Conservation (phyloP, 2,797 vertebrate genomes). For the Enteromius viviparus region DNA sequence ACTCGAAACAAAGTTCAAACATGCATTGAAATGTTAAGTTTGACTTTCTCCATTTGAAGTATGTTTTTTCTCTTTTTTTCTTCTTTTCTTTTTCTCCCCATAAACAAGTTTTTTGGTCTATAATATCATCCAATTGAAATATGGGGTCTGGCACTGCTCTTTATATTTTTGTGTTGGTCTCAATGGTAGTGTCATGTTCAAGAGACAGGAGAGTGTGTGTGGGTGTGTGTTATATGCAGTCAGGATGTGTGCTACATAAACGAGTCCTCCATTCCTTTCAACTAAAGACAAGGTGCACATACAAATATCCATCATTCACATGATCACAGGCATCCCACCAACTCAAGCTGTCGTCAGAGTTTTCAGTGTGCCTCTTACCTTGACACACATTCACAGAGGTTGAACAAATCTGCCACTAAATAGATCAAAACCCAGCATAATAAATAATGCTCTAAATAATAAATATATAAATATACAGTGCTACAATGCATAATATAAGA, state of each 20-base stretch:
- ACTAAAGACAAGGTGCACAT: constrained; percentile 66
- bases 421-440: constrained; percentile 12
- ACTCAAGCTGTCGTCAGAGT: constrained; percentile 34
- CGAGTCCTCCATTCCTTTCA: constrained; percentile 64
- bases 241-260: constrained; percentile 56
- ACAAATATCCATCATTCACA: constrained; percentile 65
- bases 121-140: constrained; percentile 13
- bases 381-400: constrained; percentile 46
- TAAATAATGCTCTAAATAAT: constrained; percentile 17
- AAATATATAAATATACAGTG: constrained; percentile 15
- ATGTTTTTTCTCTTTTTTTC: background rate
- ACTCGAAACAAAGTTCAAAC: background rate
- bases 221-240: constrained; percentile 56
- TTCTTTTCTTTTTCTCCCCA: background rate
- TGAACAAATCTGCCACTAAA: constrained; percentile 31
- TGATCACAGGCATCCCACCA: constrained; percentile 62
- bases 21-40: background rate
- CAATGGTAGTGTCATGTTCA: constrained; percentile 38
- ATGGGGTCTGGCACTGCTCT: constrained; percentile 29
- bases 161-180: constrained; percentile 37
- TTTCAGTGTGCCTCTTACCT: constrained; percentile 35
- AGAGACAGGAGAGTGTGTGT: constrained; percentile 35
- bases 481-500: background rate
- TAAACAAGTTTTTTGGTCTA: constrained; percentile 16
- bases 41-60: constrained; percentile 4